phyloP scores from a whole-genome alignment of 2,888 invertebrate genomes.

The Nemotelus nigrinus region DNA sequence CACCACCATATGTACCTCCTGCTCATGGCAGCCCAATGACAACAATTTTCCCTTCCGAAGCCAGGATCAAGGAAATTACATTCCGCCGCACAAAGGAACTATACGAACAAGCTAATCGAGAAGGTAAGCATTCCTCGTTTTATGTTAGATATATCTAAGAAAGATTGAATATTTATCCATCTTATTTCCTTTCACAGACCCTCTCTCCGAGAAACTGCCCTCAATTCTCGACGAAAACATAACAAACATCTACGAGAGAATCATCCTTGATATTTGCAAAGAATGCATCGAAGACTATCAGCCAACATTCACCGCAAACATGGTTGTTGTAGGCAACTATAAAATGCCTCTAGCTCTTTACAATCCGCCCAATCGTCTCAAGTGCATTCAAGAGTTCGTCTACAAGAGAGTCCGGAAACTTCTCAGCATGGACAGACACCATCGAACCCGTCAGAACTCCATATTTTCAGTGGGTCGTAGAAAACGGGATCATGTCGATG shows the following conservation, averaged over 20 bases:
- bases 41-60: slow-evolving; percentile 60
- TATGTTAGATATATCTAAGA: not conserved
- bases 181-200: slow-evolving; percentile 48
- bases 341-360: slow-evolving; percentile 61
- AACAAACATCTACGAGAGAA: slow-evolving; percentile 68
- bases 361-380: slow-evolving; percentile 65
- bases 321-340: slow-evolving; percentile 61
- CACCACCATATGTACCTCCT: slow-evolving; percentile 79
- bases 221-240: slow-evolving; percentile 60
- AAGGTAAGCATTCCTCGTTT: slow-evolving; percentile 15
- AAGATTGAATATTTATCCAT: not conserved
- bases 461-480: slow-evolving; percentile 69
- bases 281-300: slow-evolving; percentile 69
- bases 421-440: slow-evolving; percentile 69
- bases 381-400: slow-evolving; percentile 67
- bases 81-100: slow-evolving; percentile 59
- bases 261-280: slow-evolving; percentile 72
- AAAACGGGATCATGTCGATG: slow-evolving; percentile 76
- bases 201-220: slow-evolving; percentile 55
- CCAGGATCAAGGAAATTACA: slow-evolving; percentile 60
- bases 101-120: slow-evolving; percentile 53
- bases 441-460: slow-evolving; percentile 1
- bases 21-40: slow-evolving; percentile 62
- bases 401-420: slow-evolving; percentile 67
- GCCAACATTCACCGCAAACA: slow-evolving; percentile 61